These are phyloP conservation scores for Perca flavescens DNA, from an alignment of 2,113 vertebrate genomes.

Conservation along the genomic window DNA sequence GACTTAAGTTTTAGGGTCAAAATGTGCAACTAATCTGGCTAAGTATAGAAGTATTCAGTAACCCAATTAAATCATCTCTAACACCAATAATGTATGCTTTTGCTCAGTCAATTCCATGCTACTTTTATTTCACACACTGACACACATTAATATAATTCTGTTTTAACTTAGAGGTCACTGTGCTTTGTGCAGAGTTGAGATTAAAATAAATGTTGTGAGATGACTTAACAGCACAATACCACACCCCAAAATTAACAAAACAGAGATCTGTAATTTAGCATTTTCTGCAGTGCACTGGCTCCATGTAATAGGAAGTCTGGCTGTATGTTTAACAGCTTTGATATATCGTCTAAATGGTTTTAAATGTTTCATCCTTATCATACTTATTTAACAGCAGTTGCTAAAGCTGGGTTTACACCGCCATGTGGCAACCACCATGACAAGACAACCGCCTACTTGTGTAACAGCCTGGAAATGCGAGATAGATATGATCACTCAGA, in stretches of 20 bases:
- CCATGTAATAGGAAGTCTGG: constrained; percentile 12
- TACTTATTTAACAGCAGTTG: constrained; percentile 8
- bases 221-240: not conserved
- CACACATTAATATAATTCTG: not conserved
- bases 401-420: too few species aligned
- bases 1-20: not conserved
- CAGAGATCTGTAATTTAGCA: not conserved
- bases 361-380: not conserved
- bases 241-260: not conserved
- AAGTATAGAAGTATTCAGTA: not conserved
- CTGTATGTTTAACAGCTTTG: not conserved
- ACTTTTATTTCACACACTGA: not conserved
- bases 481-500: too few species aligned
- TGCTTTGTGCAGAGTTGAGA: not conserved
- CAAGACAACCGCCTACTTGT: too few species aligned
- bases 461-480: too few species aligned
- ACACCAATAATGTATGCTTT: not conserved
- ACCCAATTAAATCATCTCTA: not conserved
- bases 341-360: constrained; percentile 29
- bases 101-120: not conserved
- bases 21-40: not conserved
- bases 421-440: too few species aligned
- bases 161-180: too few species aligned
- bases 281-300: not conserved
- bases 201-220: constrained; percentile 1